Percentiles rank a stretch among this genome's conserved stretches.
Conservation (phyloP, 1,140 invertebrate genomes). For the Batillaria attramentaria region DNA sequence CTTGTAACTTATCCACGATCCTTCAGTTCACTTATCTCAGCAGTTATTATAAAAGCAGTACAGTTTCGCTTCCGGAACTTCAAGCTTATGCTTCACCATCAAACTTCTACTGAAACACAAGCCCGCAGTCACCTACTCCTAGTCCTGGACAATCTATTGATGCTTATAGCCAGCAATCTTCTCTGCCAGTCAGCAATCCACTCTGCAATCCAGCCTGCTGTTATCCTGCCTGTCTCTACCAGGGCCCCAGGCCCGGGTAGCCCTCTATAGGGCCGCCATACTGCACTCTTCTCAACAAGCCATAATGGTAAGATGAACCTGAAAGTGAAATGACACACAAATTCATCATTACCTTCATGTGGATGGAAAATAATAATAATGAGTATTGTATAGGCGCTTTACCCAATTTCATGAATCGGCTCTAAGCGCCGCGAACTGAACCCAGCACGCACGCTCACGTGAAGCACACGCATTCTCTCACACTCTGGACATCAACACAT, state of each 20-base stretch:
- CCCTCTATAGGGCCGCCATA: conserved; percentile 54
- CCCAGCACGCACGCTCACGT: no score
- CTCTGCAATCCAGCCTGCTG: not conserved
- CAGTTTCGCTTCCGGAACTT: no score
- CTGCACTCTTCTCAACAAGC: conserved; percentile 41
- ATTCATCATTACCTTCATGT: not conserved
- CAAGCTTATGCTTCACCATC: not conserved
- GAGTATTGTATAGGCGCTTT: no score
- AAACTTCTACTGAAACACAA: not conserved
- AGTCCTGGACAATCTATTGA: not conserved
- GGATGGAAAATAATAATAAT: conserved; percentile 9
- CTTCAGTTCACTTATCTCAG: no score
- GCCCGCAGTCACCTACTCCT: not conserved
- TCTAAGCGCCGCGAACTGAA: not conserved
- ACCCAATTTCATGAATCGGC: no score
- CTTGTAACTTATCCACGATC: not conserved
- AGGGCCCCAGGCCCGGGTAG: not conserved
- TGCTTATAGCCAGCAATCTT: not conserved
- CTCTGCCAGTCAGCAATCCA: not conserved
- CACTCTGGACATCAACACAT: no score
- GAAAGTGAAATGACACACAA: conserved; percentile 39
- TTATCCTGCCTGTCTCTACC: no score
- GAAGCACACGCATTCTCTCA: not conserved
- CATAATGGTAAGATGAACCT: conserved; percentile 53
- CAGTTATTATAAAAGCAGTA: no score